Conservation (phyloP, 2,113 vertebrate genomes). For the Varanus komodoensis region DNA sequence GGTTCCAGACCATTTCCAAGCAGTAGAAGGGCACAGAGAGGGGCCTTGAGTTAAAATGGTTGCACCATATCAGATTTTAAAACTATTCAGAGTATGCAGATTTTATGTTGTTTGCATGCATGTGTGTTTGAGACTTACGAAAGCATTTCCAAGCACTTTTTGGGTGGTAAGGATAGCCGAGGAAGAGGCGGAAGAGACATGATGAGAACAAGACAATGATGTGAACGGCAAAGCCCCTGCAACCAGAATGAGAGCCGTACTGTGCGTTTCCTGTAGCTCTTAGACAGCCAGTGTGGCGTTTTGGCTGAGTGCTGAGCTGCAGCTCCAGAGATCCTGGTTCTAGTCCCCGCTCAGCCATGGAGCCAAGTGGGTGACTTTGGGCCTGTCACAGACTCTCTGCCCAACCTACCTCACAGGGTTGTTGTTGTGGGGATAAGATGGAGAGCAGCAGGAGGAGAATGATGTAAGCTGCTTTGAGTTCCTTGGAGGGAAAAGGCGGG, state of each 20-base stretch:
- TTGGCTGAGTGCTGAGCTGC: too few species aligned
- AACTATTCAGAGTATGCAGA: not conserved
- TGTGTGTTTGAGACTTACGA: not conserved
- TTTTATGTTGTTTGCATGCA: not conserved
- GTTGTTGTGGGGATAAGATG: too few species aligned
- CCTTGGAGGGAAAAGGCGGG: too few species aligned
- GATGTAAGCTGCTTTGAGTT: too few species aligned
- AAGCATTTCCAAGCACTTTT: not conserved
- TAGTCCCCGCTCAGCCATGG: too few species aligned
- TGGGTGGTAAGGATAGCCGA: not conserved
- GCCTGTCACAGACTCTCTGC: too few species aligned
- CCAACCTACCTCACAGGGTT: too few species aligned
- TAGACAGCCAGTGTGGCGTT: not conserved
- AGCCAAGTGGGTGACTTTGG: too few species aligned
- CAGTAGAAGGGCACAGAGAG: not conserved
- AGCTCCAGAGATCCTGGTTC: too few species aligned
- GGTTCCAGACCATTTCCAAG: not conserved
- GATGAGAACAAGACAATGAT: not conserved
- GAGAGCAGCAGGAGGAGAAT: too few species aligned
- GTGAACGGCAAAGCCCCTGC: not conserved
- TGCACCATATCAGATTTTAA: not conserved
- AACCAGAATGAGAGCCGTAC: not conserved
- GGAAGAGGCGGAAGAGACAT: not conserved
- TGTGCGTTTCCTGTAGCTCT: not conserved
- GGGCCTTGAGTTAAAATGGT: not conserved